A percentile compares a stretch with the other conserved stretches of the same genome.
phyloP scores from a whole-genome alignment of 1,140 invertebrate species.

The Lepidurus arcticus region DNA sequence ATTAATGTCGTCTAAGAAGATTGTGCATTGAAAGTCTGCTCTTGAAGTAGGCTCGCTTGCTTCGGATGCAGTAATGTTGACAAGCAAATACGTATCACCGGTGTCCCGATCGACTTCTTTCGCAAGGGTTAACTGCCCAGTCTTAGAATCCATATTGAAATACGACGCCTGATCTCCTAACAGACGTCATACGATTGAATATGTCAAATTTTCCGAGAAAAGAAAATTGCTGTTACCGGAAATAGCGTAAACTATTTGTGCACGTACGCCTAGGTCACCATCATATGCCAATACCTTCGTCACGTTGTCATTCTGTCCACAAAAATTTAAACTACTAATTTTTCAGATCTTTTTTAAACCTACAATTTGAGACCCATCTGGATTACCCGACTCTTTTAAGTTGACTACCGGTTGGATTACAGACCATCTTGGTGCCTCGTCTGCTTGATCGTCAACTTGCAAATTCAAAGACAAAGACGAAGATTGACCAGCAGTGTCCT shows the following conservation, averaged over 20 bases:
- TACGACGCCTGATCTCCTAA: not conserved
- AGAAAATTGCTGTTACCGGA: not conserved
- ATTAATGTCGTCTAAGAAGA: constrained; percentile 28
- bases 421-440: constrained; percentile 17
- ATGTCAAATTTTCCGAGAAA: not conserved
- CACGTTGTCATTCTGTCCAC: not conserved
- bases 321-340: not conserved
- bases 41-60: not conserved
- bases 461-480: not conserved
- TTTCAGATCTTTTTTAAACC: not conserved
- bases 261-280: constrained; percentile 19
- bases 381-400: not conserved
- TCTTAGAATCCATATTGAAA: not conserved
- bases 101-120: constrained; percentile 25
- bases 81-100: not conserved
- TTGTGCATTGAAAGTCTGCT: not conserved
- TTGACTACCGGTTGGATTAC: not conserved
- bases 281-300: constrained; percentile 15
- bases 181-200: not conserved
- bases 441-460: not conserved
- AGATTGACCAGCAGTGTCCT: not conserved
- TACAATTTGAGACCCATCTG: not conserved
- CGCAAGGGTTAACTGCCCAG: not conserved
- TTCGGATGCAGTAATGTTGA: constrained; percentile 22
- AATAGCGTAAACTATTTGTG: not conserved